Conservation (phyloP, 1,140 invertebrate genomes). For the Bombus polaris region DNA sequence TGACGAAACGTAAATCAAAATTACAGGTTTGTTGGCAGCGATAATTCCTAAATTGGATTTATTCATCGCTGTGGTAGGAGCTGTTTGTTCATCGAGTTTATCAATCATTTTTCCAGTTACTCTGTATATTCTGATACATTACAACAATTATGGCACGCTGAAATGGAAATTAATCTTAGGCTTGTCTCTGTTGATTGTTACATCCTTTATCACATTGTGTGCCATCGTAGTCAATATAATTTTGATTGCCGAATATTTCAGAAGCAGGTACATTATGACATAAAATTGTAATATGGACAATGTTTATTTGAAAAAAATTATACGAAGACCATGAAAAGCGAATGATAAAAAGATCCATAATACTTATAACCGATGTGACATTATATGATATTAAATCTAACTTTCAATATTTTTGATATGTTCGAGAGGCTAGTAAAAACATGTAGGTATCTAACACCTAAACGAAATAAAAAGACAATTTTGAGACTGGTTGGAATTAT, state of each 20-base stretch:
- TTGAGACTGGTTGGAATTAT: too few relatives aligned
- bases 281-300: too few relatives aligned
- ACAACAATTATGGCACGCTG: slow-evolving; percentile 65
- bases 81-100: slow-evolving; percentile 66
- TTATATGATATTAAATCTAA: too few relatives aligned
- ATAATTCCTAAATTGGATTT: slow-evolving; percentile 68
- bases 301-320: too few relatives aligned
- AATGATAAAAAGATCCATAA: too few relatives aligned
- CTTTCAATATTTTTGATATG: too few relatives aligned
- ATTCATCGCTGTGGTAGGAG: slow-evolving; percentile 67
- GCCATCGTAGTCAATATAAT: slow-evolving; percentile 56
- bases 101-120: slow-evolving; percentile 67
- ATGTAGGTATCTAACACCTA: too few relatives aligned
- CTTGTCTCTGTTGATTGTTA: slow-evolving; percentile 59
- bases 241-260: slow-evolving; percentile 50
- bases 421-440: too few relatives aligned
- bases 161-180: slow-evolving; percentile 71
- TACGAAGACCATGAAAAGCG: too few relatives aligned
- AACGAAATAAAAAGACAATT: too few relatives aligned
- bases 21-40: slow-evolving; percentile 64
- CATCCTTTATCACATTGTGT: slow-evolving; percentile 58
- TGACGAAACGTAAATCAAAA: neutral
- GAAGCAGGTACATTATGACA: neutral
- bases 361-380: too few relatives aligned
- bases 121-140: slow-evolving; percentile 69